Conservation (phyloP, 2,888 invertebrate genomes). For the Buathra laborator region DNA sequence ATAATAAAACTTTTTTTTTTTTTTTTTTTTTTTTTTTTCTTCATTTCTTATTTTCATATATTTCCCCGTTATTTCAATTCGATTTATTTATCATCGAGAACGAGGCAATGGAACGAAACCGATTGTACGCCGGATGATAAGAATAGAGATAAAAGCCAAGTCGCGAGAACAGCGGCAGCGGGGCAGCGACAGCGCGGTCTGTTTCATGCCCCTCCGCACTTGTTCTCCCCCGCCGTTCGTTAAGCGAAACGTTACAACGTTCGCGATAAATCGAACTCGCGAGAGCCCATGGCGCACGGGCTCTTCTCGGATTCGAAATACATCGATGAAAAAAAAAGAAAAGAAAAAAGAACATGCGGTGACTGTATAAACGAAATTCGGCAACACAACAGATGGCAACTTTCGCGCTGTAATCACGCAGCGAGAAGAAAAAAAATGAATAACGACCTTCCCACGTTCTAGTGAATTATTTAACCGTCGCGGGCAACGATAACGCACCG, state of each 20-base stretch:
- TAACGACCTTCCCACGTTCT: neutral
- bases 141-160: slow-evolving; percentile 30
- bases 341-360: too few species aligned
- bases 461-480: neutral
- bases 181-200: neutral
- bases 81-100: neutral
- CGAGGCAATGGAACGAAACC: neutral
- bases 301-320: neutral
- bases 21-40: neutral
- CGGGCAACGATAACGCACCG: too few species aligned
- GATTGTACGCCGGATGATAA: slow-evolving; percentile 25
- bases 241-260: neutral
- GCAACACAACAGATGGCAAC: neutral
- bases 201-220: slow-evolving; percentile 3
- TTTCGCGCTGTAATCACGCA: neutral
- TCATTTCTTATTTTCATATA: neutral
- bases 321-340: neutral
- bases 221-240: neutral
- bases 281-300: neutral
- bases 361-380: too few species aligned
- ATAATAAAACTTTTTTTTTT: neutral
- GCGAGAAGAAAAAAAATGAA: neutral
- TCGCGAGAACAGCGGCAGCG: neutral
- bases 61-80: neutral
- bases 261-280: slow-evolving; percentile 1